A percentile compares a stretch with the other conserved stretches of the same genome.
Conservation (phyloP, 2,888 invertebrate genomes). For the Rotaria magnacalcarata region DNA sequence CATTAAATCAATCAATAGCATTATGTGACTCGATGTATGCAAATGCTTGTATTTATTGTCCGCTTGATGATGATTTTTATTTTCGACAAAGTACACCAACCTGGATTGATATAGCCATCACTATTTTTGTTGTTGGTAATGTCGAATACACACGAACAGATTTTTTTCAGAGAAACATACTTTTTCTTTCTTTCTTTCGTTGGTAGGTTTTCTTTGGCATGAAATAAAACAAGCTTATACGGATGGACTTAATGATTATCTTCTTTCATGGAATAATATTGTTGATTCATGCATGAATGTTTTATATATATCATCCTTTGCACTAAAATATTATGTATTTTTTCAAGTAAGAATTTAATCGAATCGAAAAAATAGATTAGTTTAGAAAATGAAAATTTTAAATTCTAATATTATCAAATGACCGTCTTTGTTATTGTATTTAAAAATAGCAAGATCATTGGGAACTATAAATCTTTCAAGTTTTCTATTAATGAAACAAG, state of each 20-base stretch:
- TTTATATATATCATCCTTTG: constrained; percentile 52
- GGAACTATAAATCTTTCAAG: too few relatives aligned
- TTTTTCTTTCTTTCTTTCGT: constrained; percentile 5
- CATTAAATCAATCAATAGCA: neutral
- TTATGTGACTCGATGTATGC: neutral
- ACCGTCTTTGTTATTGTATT: too few relatives aligned
- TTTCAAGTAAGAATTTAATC: constrained; percentile 50
- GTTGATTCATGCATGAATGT: constrained; percentile 51
- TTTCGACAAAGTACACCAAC: constrained; percentile 38
- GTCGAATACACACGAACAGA: neutral
- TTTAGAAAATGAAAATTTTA: neutral
- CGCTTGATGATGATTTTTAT: constrained; percentile 37
- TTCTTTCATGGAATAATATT: constrained; percentile 51
- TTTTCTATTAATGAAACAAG: too few relatives aligned
- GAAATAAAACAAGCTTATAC: constrained; percentile 52
- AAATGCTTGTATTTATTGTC: neutral
- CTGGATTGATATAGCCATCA: constrained; percentile 40
- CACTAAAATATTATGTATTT: constrained; percentile 51
- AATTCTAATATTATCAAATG: too few relatives aligned
- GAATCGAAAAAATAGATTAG: too few relatives aligned
- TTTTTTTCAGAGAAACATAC: neutral
- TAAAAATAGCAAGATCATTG: too few relatives aligned
- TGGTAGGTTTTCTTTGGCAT: constrained; percentile 52
- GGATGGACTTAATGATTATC: constrained; percentile 50
- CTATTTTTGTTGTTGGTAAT: constrained; percentile 52